phyloP scores from a whole-genome alignment of 2,113 vertebrate species.

The Tyrannus savana region DNA sequence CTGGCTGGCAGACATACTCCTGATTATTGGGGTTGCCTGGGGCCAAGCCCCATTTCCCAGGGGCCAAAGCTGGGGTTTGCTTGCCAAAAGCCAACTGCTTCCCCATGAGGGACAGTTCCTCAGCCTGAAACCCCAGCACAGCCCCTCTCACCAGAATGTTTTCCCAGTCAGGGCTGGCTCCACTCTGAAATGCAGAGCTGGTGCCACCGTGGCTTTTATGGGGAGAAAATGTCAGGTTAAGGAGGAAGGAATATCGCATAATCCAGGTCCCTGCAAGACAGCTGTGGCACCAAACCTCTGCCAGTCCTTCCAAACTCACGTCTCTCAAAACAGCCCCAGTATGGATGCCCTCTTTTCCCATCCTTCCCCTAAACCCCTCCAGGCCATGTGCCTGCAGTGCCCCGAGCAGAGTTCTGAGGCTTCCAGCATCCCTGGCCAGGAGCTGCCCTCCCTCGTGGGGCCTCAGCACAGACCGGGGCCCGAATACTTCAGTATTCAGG shows the following conservation, averaged over 20 bases:
- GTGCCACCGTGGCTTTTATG: accelerated
- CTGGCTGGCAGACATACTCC: not conserved
- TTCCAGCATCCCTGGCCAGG: not conserved
- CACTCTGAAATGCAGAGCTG: accelerated
- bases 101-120: accelerated
- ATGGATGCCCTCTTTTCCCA: accelerated
- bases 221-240: not conserved
- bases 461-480: not conserved
- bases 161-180: not conserved
- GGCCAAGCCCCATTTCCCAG: not conserved
- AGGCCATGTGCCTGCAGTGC: accelerated
- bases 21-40: accelerated
- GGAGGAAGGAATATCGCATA: not conserved
- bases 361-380: not conserved
- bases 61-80: not conserved
- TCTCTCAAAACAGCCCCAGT: accelerated
- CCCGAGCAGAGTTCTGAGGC: not conserved
- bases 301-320: not conserved
- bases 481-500: accelerated
- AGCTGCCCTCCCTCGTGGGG: accelerated
- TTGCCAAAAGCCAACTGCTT: not conserved
- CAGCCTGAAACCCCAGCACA: accelerated
- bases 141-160: accelerated
- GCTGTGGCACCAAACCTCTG: not conserved
- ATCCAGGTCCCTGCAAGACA: not conserved